Evolutionary conservation across 2,113 vertebrate genomes (phyloP), one percentile per base, ranked within the genome.

Genomic region (Lucifuga dentata): DNA sequence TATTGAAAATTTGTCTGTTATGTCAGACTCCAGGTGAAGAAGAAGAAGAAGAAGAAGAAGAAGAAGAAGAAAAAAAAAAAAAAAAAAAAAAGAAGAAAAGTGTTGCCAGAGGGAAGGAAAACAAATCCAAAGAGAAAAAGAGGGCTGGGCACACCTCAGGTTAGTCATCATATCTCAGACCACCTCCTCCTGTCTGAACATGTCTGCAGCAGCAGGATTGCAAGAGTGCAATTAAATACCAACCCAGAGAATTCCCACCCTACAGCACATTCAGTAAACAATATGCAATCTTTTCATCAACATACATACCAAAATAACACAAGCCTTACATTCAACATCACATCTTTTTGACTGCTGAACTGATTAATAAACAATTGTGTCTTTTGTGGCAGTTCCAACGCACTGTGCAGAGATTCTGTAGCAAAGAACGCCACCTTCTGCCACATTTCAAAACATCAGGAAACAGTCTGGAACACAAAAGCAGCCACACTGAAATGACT

Each of bases 371-470:
- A 29, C 3, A 29, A 29, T 29, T 29, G 3, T 19, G n/a, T 44
- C 16, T 15, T 11, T 4, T 48, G 21, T 21, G 20, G 8, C 20
- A 12, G n/a, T 11, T 39, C 10, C 9, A 29, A 5, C 16, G 1
- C 17, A 26, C 10, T 1, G 10, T 26, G 43, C 15, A 45, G 26
- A 11, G 50, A 49, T 29, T n/a, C 9, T 48, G 35, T 16, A 45
- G 63, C 29, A 63, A 26, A 76, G 64, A 46, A 58, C 79, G 12
- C 81, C 84, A 44, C 61, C 84, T 0, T 45, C 35, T 82, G 81
- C 76, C 29, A 0, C 52, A 15, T 6, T 10, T 15, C 0, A 2
- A 48, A 7, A 15, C 19, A 29, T n/a, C n/a, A n/a, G n/a, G n/a
- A n/a, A n/a, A n/a, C n/a, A n/a, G n/a, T n/a, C n/a, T n/a, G n/a